Evolutionary conservation across 2,888 invertebrate species (phyloP), one percentile per base, ranked within the genome.

Genomic region (Xestia xanthographa): DNA sequence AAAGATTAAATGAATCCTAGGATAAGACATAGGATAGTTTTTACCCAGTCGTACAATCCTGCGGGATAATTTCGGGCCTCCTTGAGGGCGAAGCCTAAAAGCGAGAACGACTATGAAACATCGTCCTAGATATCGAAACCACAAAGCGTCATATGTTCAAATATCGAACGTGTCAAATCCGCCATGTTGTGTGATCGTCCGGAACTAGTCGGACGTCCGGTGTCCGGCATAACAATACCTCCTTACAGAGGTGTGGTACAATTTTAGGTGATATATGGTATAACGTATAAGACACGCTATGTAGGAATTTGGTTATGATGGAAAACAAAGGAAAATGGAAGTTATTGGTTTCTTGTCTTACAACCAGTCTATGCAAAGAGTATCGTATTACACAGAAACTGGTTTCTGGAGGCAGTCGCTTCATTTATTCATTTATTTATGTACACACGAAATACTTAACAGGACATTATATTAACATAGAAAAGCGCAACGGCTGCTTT

Each of bases 121-220:
- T 12, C 5, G 26, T 5, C 20, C 1, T 29, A 56, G 8, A 56
- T 56, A 17, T 17, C 22, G 14, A 43, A 62, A 43, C 66, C 11
- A 22, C 29, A 41, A 6, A n/a, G 43, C 29, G 43, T 14, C 20
- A 45, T n/a, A 43, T 29, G 45, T 50, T 72, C 50, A 73, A 75
- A 50, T 50, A 38, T 17, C 50, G 43, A 74, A 50, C 17, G 14
- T 34, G 50, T 26, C 62, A 17, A 74, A 45, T 63, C 63, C 62
- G 63, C 63, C 75, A 75, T 63, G 38, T 75, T 75, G 75, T 63
- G 38, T 11, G 26, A 58, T 22, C 38, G 63, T 45, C 22, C 17
- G 62, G 50, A 63, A 63, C 12, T 8, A 53, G 9, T 26, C 75
- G 22, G 26, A 56, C 17, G 22, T 75, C 29, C 14, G 11, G 26